A percentile compares a stretch with the other conserved stretches of the same genome.
phyloP scores from a whole-genome alignment of 2,888 invertebrate species.

The Flexamia atlantica region DNA sequence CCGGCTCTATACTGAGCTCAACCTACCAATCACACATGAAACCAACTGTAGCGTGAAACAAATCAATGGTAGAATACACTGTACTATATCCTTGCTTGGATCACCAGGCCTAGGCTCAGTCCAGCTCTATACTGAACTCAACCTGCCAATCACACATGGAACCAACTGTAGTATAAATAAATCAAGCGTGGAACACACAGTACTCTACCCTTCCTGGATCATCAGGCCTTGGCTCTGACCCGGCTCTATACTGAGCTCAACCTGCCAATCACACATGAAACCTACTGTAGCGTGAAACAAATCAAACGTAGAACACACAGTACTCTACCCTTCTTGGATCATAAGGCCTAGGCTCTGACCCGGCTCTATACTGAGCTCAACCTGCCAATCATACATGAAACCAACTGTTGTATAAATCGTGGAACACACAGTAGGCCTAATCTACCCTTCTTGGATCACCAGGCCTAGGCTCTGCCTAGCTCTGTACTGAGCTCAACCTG shows the following conservation, averaged over 20 bases:
- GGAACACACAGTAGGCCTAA: conserved; percentile 81
- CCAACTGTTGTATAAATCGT: not conserved
- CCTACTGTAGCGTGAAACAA: too few relatives aligned
- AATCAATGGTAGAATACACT: too few relatives aligned
- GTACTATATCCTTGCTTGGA: too few relatives aligned
- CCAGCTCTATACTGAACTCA: not conserved
- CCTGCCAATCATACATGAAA: conserved; percentile 76
- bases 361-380: conserved; percentile 92
- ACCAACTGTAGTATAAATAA: not conserved
- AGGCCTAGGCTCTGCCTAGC: conserved; percentile 94
- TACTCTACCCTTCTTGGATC: conserved; percentile 97
- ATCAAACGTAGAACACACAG: too few relatives aligned
- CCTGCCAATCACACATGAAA: conserved; percentile 76
- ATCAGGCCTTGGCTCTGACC: conserved; percentile 95
- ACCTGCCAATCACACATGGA: too few relatives aligned
- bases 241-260: conserved; percentile 92
- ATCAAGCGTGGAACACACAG: not conserved
- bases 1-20: conserved; percentile 92
- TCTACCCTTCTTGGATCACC: conserved; percentile 97
- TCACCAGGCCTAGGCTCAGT: too few relatives aligned
- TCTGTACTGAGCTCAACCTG: conserved; percentile 93
- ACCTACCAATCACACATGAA: conserved; percentile 77
- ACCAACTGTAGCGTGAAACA: too few relatives aligned
- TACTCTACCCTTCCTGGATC: conserved; percentile 88
- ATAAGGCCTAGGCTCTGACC: conserved; percentile 95